Conservation (phyloP, 1,140 invertebrate genomes). For the Hyles euphorbiae region DNA sequence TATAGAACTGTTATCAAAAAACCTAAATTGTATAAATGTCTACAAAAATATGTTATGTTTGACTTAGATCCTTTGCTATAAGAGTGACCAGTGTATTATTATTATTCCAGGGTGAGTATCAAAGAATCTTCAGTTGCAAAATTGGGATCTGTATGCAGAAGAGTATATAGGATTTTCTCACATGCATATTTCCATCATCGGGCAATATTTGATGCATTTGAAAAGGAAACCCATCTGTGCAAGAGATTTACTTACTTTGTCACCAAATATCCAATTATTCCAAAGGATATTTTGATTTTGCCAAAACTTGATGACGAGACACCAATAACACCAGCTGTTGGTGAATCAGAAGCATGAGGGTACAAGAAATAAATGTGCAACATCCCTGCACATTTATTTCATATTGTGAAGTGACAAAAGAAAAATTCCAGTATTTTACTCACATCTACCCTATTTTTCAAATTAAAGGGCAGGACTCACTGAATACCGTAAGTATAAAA, state of each 20-base stretch:
- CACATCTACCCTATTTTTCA: not conserved
- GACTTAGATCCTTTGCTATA: too few species aligned
- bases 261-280: slow-evolving; percentile 98
- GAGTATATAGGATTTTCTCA: slow-evolving; percentile 99
- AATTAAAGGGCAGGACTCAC: too few species aligned
- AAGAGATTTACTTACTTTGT: slow-evolving; percentile 98
- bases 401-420: not conserved
- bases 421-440: slow-evolving; percentile 1
- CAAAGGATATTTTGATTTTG: slow-evolving; percentile 98
- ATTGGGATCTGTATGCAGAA: slow-evolving; percentile 97
- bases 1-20: too few species aligned
- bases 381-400: not conserved
- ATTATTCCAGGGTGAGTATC: slow-evolving; percentile 92
- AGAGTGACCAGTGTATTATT: too few species aligned
- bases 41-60: too few species aligned
- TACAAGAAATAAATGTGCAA: slow-evolving; percentile 15
- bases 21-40: too few species aligned
- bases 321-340: slow-evolving; percentile 68
- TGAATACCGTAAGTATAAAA: too few species aligned
- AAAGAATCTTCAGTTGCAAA: slow-evolving; percentile 99
- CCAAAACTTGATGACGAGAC: slow-evolving; percentile 90
- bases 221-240: slow-evolving; percentile 96
- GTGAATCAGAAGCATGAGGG: slow-evolving; percentile 83
- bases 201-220: slow-evolving; percentile 98
- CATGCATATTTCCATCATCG: slow-evolving; percentile 99